Evolutionary conservation across 2,888 invertebrate genomes (phyloP).

Genomic region (Reticulitermes lucifugus): DNA sequence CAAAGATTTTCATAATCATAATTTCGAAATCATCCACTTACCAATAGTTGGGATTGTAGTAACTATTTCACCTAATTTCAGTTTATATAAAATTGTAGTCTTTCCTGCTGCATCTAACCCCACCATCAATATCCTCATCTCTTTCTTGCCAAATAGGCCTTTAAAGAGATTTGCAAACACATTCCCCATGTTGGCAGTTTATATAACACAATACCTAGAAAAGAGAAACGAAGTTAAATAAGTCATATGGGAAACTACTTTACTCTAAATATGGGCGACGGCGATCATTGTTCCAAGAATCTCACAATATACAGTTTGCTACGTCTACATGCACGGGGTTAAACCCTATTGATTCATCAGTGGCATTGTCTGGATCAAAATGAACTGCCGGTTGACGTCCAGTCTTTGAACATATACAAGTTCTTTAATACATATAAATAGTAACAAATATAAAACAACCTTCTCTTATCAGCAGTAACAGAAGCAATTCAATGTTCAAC

Average conservation of each 20-base stretch:
- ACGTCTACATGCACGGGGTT: conserved; percentile 19
- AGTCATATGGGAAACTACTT: neutral
- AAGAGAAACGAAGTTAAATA: conserved; percentile 29
- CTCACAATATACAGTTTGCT: neutral
- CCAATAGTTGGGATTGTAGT: conserved; percentile 99
- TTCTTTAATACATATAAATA: neutral
- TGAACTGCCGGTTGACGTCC: conserved; percentile 31
- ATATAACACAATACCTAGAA: conserved; percentile 43
- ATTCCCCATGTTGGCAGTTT: conserved; percentile 89
- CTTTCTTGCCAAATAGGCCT: conserved; percentile 99
- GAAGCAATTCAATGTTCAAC: neutral
- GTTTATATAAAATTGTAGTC: conserved; percentile 99
- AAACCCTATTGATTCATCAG: conserved; percentile 43
- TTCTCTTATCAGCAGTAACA: neutral
- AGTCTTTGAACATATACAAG: neutral
- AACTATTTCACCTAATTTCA: conserved; percentile 99
- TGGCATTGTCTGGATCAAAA: conserved; percentile 42
- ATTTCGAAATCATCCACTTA: conserved; percentile 67
- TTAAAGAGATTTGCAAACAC: conserved; percentile 97
- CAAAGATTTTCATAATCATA: neutral
- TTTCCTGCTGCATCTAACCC: conserved; percentile 99
- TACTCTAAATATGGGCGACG: neutral
- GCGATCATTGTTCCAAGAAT: neutral
- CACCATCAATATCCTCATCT: conserved; percentile 99
- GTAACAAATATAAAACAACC: neutral